phyloP scores from a whole-genome alignment of 2,888 invertebrate species.

The Hyposoter dolosus region DNA sequence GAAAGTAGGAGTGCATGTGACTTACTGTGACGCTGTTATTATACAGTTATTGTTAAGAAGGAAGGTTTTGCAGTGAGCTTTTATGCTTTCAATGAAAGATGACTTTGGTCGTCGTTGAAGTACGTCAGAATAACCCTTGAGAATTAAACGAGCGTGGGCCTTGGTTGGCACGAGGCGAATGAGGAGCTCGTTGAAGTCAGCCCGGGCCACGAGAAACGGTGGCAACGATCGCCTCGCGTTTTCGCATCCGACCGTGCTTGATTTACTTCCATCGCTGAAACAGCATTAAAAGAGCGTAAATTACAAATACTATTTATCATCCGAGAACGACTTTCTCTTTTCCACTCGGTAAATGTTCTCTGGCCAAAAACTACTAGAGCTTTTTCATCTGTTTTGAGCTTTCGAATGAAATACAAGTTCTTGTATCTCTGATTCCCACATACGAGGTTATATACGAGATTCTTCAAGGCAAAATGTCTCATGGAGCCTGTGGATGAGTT shows the following conservation, averaged over 20 bases:
- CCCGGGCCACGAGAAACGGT: constrained; percentile 21
- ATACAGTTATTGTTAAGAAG: constrained; percentile 30
- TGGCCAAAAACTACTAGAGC: constrained; percentile 38
- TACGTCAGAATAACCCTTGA: constrained; percentile 63
- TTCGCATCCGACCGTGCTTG: constrained; percentile 55
- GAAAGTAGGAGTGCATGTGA: constrained; percentile 32
- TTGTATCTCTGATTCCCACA: constrained; percentile 19
- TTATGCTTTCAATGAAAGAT: constrained; percentile 48
- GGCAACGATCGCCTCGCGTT: constrained; percentile 54
- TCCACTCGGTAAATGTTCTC: background rate
- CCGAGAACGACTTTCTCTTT: constrained; percentile 10
- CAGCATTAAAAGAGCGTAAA: constrained; percentile 71
- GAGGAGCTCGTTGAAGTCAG: constrained; percentile 36
- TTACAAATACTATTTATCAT: constrained; percentile 69
- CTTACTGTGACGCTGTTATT: constrained; percentile 27
- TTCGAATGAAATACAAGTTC: background rate
- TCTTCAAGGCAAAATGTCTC: background rate
- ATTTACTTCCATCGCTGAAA: constrained; percentile 67
- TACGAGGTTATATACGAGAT: background rate
- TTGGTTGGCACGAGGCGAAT: constrained; percentile 53
- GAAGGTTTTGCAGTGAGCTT: constrained; percentile 45
- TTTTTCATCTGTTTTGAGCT: constrained; percentile 5
- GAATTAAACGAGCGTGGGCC: constrained; percentile 62
- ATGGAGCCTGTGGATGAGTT: no score
- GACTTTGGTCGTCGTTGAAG: constrained; percentile 61